phyloP scores from a whole-genome alignment of 2,113 vertebrate genomes.

The Antigone vipio region DNA sequence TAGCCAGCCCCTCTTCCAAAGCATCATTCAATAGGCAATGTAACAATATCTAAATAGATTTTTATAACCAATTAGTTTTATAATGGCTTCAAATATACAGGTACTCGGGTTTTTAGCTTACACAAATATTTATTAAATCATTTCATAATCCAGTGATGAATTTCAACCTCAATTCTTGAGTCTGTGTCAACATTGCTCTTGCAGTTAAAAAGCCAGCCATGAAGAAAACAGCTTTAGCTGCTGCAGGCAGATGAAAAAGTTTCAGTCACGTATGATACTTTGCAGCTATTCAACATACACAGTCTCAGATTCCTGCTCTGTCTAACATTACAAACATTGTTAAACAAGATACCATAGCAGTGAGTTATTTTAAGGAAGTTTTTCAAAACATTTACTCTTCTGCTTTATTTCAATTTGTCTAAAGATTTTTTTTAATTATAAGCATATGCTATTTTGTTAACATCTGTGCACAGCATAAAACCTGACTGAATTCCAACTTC shows the following conservation, averaged over 20 bases:
- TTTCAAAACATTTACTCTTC: constrained; percentile 83
- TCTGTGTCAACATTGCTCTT: neutral
- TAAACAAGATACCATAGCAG: constrained; percentile 73
- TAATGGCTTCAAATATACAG: neutral
- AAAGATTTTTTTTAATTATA: constrained; percentile 79
- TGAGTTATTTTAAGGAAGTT: constrained; percentile 81
- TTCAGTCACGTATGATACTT: constrained; percentile 28
- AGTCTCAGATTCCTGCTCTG: constrained; percentile 66
- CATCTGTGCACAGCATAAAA: constrained; percentile 62
- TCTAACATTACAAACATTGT: constrained; percentile 71
- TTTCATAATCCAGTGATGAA: constrained; percentile 11
- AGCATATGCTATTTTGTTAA: constrained; percentile 74
- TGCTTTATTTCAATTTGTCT: constrained; percentile 84
- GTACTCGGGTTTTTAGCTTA: neutral
- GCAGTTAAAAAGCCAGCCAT: neutral
- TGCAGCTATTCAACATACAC: constrained; percentile 46
- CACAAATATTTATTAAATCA: constrained; percentile 43
- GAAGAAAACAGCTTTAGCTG: constrained; percentile 36
- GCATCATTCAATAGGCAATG: neutral
- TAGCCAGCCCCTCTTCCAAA: neutral
- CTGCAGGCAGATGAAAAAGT: constrained; percentile 57
- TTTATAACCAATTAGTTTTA: neutral
- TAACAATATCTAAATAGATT: neutral
- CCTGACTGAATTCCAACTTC: constrained; percentile 51
- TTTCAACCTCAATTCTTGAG: constrained; percentile 11